Evolutionary conservation across 2,113 vertebrate species (phyloP), one percentile per base, ranked within the genome.

Genomic region (Loxodonta africana): DNA sequence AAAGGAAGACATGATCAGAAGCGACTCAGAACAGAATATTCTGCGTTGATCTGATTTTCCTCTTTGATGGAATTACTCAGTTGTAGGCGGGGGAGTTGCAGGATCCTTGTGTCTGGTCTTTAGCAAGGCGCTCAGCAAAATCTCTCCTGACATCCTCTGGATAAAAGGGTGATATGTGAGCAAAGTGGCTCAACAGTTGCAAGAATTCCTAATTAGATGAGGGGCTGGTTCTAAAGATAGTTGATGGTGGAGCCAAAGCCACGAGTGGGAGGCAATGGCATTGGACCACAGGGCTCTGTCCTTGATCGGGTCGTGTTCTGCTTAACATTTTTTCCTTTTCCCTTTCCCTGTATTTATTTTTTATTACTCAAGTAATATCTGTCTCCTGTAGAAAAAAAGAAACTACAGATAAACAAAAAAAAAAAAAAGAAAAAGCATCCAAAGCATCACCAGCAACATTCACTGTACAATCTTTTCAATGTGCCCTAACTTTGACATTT

Each of bases 31-130:
- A 74, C 65, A 57, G 80, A 44, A 87, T 8, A 15, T 41, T 65
- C n/a, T 74, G 46, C 30, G 37, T 33, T 96, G 37, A 91, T 87
- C 53, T 86, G 82, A 90, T 90, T 96, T 90, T 82, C 48, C 9
- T 28, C 4, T 20, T 51, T 92, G 85, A 94, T 76, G 41, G 86
- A 60, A 91, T 95, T 80, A 92, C 71, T 67, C 30, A 33, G 15
- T 53, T 1, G 1, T 41, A 10, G 41, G 17, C 53, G 5, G 73
- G 28, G 60, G 51, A 33, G 73, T 67, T 7, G 14, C 23, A 44
- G 71, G n/a, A 14, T 57, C 28, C 77, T 63, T 8, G 33, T 26
- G 30, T 78, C 94, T 96, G 95, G 92, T 73, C 67, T 96, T 94
- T 8, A 93, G 73, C 73, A 88, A 90, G 51, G 41, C 51, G 0